These are phyloP conservation scores for Conops quadrifasciatus DNA, from an alignment of 2,888 invertebrate genomes.

Conservation along the genomic window DNA sequence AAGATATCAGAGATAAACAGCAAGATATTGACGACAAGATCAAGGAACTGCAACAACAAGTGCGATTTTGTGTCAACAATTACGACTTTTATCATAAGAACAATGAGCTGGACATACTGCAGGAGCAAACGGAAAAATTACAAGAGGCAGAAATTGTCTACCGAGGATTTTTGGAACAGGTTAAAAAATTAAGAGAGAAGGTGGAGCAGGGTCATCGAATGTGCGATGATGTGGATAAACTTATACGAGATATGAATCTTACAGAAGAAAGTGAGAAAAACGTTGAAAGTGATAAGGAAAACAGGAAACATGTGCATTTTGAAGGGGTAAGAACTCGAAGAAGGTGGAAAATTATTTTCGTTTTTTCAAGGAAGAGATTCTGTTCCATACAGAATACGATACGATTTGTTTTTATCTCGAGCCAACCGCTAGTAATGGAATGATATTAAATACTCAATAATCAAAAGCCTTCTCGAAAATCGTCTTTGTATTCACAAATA, in stretches of 20 bases:
- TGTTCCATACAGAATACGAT: too few relatives aligned
- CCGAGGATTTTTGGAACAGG: constrained; percentile 16
- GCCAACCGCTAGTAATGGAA: too few relatives aligned
- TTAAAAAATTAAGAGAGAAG: constrained; percentile 10
- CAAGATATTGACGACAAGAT: constrained; percentile 44
- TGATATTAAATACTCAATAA: too few relatives aligned
- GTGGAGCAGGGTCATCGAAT: constrained; percentile 14
- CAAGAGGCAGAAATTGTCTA: constrained; percentile 39
- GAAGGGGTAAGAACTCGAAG: too few relatives aligned
- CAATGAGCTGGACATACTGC: constrained; percentile 48
- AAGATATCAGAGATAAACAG: constrained; percentile 34
- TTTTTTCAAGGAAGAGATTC: too few relatives aligned
- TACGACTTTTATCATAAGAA: constrained; percentile 52
- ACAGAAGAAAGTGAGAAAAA: not conserved
- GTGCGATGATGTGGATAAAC: constrained; percentile 35
- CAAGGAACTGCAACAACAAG: constrained; percentile 47
- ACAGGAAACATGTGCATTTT: constrained; percentile 15
- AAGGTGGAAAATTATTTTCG: too few relatives aligned
- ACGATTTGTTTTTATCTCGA: too few relatives aligned
- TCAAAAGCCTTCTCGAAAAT: too few relatives aligned
- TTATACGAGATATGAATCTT: constrained; percentile 24
- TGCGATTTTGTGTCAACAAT: constrained; percentile 47
- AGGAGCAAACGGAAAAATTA: constrained; percentile 41
- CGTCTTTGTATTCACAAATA: too few relatives aligned
- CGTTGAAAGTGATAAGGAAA: constrained; percentile 32